Evolutionary conservation across 2,888 invertebrate genomes (phyloP), one percentile per base, ranked within the genome.

Genomic region (Morinoia aosen): DNA sequence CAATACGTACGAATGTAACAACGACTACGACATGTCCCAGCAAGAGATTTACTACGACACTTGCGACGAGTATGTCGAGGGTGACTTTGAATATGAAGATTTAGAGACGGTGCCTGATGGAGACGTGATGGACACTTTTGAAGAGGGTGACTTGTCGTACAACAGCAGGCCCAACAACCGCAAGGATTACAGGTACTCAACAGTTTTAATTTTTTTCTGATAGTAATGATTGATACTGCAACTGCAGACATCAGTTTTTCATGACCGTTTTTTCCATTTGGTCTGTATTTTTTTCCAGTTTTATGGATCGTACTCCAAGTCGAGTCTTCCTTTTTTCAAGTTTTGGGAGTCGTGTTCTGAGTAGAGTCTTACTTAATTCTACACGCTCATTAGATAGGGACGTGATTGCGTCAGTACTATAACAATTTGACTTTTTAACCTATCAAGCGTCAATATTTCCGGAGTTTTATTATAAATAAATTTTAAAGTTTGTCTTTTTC

Each of bases 161-260:
- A 99, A 99, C 97, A 99, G 99, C 97, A 98, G 98, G 97, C 99
- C 99, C 96, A 98, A 98, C 97, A 97, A 97, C 96, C 98, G 98
- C 97, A 98, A 98, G 97, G 97, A 97, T 96, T 97, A 97, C 97
- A 97, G 98, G 98, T 98, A 97, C 97, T 97, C 19, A 61, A 19
- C 16, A 12, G 61, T 8, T 16, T 19, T 61, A 61, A 61, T 61
- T 61, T 61, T 8, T 12, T 61, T 8, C 16, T 19, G 5, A 61
- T 61, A 16, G 61, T 16, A 61, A 61, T 61, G 61, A 61, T 61
- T 16, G 19, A 19, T 19, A 61, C 61, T 61, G 61, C 61, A 61
- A 61, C 19, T 61, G 19, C 61, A 16, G 61, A 8, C 8, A 61
- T 61, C 61, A 61, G 61, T 8, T 61, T 16, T 16, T 61, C 19